Evolutionary conservation across 2,797 vertebrate species (phyloP).

Genomic region (Dallia pectoralis): DNA sequence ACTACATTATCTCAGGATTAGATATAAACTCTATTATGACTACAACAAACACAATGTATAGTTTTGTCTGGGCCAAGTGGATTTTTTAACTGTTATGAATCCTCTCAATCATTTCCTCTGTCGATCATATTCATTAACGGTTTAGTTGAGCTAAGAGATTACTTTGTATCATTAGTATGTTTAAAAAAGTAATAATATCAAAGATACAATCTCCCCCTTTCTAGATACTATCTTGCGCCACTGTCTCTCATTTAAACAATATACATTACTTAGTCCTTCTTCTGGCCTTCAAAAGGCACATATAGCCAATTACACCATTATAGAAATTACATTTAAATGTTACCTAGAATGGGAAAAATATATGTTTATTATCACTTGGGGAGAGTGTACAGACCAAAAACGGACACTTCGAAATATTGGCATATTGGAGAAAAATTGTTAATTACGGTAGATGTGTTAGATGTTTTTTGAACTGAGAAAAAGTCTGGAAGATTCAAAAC

Average conservation of each 20-base stretch:
- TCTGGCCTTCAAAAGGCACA: not conserved
- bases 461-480: no score
- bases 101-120: not conserved
- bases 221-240: not conserved
- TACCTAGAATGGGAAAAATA: no score
- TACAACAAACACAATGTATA: not conserved
- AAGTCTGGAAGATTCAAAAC: no score
- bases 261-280: not conserved
- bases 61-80: not conserved
- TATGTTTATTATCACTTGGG: no score
- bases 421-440: no score
- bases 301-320: not conserved
- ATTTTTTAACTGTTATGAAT: not conserved
- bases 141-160: constrained; percentile 24
- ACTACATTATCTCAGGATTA: not conserved
- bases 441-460: no score
- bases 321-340: no score
- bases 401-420: no score
- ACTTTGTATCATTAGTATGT: not conserved
- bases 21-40: not conserved
- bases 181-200: not conserved
- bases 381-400: no score
- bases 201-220: not conserved
- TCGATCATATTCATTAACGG: constrained; percentile 13
- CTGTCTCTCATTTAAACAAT: not conserved